Evolutionary conservation across 2,113 vertebrate species (phyloP), one percentile per base, ranked within the genome.

Genomic region (Rhynchomys soricoides): DNA sequence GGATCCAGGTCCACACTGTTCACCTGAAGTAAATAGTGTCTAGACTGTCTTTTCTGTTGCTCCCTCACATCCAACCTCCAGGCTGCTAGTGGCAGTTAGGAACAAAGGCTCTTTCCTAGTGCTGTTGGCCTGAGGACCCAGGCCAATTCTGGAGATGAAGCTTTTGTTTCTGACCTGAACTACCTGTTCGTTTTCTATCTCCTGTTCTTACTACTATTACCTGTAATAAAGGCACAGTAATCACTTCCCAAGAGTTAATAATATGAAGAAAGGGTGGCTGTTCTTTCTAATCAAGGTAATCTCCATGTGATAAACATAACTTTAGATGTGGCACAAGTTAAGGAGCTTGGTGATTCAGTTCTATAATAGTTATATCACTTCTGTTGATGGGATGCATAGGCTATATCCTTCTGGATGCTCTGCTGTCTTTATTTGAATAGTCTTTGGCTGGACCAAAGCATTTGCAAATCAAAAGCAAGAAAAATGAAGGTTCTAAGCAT

Each of bases 401-500:
- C 15, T 16, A 9, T 7, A 13, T 10, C 7, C 5, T 68, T 17
- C 16, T 77, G 59, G 45, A 29, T 74, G 11, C 86, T 12, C 43
- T 1, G 74, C 74, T 86, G 16, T 17, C 62, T 68, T 73, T 86
- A 62, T 34, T 78, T 82, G 5, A 5, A 37, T 31, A 37, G 40
- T 55, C 15, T 73, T 85, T 59, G 9, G 0, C 55, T 85, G 40
- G 10, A 57, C 12, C 9, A 78, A 74, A 40, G 19, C 26, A 64
- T 81, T 91, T 75, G 34, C 26, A 90, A 87, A 90, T 81, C 74
- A 95, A 73, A 90, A 40, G 40, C 7, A 37, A 89, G 40, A 77
- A 83, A 37, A 55, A 50, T 55, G 74, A 90, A 62, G 29, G 1
- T 75, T 93, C 15, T 77, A 59, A 95, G 7, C 7, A 77, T 74